Percentiles rank a stretch among this genome's conserved stretches.
These are phyloP conservation scores for Dipodomys spectabilis DNA, from an alignment of 2,113 vertebrate genomes.

Conservation along the genomic window DNA sequence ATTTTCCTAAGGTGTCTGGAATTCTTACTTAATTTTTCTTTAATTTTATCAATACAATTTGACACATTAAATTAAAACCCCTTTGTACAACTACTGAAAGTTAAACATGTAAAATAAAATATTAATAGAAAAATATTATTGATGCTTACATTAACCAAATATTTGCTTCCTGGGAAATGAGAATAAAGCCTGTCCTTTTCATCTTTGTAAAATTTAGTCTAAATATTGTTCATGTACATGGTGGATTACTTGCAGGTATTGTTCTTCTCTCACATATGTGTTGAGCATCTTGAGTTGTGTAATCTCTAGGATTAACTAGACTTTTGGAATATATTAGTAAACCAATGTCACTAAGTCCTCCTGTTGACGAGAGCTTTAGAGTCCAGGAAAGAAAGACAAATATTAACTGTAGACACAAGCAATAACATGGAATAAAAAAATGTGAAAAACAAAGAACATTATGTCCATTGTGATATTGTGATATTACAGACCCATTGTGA, in stretches of 20 bases:
- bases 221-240: neutral
- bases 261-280: neutral
- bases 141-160: neutral
- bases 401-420: neutral
- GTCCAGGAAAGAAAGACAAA: neutral
- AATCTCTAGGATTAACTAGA: neutral
- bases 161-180: neutral
- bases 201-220: neutral
- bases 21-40: neutral
- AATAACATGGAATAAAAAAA: neutral
- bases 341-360: neutral
- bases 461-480: too few species aligned
- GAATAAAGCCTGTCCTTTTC: too few species aligned
- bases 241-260: neutral
- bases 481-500: too few species aligned
- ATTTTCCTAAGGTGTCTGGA: neutral
- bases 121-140: too few species aligned
- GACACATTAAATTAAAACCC: neutral
- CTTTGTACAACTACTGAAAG: too few species aligned
- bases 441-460: neutral
- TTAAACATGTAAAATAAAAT: too few species aligned
- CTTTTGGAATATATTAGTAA: neutral
- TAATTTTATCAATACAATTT: neutral
- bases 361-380: neutral
- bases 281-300: neutral